Evolutionary conservation across 92 coral and sea anemone genomes (phyloP), one percentile per base, ranked within the genome.

Genomic region (Siderastrea radians): DNA sequence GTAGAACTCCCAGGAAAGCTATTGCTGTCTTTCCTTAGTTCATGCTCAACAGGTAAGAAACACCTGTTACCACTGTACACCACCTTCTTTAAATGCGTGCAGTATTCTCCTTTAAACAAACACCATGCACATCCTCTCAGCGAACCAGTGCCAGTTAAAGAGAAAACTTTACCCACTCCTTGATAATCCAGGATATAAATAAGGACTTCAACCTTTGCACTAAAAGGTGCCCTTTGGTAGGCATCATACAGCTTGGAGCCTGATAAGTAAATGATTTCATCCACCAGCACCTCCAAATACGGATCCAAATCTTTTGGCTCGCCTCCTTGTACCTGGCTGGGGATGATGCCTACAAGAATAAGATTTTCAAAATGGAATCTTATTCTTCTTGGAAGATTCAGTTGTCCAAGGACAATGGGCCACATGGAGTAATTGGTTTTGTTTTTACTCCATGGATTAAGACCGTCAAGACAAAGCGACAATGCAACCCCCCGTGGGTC

Each of bases 391-490:
- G 93, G 93, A 0, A 90, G 68, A n/a, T 90, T 90, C 6, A 84
- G 55, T 19, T 78, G 85, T 13, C 61, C 82, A 13, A 84, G 74
- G 15, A 90, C 86, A 54, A 90, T 85, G 2, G 93, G 86, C 93
- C 90, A 90, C 90, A 90, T 84, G 1, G 93, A 89, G 47, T 89
- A 89, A 3, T 16, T 76, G 58, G 54, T 3, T 51, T 89, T 84
- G 81, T 89, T 89, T 58, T 70, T 68, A 62, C 89, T 89, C 75
- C 84, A 83, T 6, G 92, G 89, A 50, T 89, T 89, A 2, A 89
- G 80, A 0, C 85, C 94, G 86, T 91, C 88, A 1, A 77, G 80
- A 9, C 89, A 86, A 66, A 86, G 13, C 0, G 88, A 86, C 1
- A 86, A 26, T 1, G 63, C 80, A 57, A 85, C 19, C 17, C 94